Evolutionary conservation across 2,888 invertebrate genomes (phyloP).

Genomic region (Ophion slaviceki): DNA sequence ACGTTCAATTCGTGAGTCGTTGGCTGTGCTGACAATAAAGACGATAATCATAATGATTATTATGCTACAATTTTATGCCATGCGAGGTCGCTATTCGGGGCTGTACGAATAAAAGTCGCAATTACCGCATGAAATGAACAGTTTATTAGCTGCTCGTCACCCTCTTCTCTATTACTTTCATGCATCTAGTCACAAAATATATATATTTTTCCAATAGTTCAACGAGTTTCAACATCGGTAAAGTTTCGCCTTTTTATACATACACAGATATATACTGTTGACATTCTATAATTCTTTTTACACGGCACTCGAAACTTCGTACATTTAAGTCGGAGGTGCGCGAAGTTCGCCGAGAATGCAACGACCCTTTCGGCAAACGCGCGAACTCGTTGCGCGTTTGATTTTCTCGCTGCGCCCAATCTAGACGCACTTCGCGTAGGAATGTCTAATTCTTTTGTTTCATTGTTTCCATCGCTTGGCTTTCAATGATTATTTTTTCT

Average conservation of each 20-base stretch:
- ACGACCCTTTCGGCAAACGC: too few species aligned
- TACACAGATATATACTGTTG: background rate
- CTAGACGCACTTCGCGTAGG: background rate
- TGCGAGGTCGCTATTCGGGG: background rate
- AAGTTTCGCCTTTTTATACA: conserved; percentile 57
- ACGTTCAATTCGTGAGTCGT: background rate
- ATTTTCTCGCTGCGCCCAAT: background rate
- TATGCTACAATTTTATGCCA: background rate
- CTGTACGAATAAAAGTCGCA: conserved; percentile 1
- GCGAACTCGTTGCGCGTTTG: too few species aligned
- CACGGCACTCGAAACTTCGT: background rate
- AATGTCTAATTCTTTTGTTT: background rate
- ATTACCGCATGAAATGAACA: conserved; percentile 69
- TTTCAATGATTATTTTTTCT: too few species aligned
- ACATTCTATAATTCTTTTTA: background rate
- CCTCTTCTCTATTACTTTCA: conserved; percentile 68
- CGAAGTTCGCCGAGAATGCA: background rate
- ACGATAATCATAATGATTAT: background rate
- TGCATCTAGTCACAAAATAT: conserved; percentile 77
- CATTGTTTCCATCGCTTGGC: background rate
- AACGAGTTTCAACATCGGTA: conserved; percentile 75
- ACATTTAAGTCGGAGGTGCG: background rate
- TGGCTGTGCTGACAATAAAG: background rate
- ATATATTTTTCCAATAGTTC: conserved; percentile 73
- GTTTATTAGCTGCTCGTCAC: conserved; percentile 76